phyloP scores from a whole-genome alignment of 1,140 invertebrate genomes.

The Babylonia areolata region DNA sequence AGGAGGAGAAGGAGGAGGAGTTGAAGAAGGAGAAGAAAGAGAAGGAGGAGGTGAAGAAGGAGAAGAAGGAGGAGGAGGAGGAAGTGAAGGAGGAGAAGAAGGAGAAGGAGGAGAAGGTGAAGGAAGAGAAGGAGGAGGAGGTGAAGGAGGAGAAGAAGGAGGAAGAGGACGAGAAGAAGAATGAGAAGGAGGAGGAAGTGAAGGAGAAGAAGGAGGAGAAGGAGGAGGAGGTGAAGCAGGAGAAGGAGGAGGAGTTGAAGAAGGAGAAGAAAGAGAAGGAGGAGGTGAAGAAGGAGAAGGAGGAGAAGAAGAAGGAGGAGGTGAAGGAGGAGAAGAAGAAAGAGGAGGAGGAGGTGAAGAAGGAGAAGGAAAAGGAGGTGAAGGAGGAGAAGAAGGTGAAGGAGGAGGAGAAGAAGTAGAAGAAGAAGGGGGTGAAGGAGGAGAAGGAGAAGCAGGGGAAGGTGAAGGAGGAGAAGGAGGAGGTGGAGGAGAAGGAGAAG shows the following conservation, averaged over 20 bases:
- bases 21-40: constrained; percentile 21
- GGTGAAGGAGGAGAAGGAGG: too few species aligned
- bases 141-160: neutral
- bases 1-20: too few species aligned
- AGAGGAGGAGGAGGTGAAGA: neutral
- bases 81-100: constrained; percentile 37
- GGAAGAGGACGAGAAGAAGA: constrained; percentile 27
- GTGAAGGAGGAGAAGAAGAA: neutral
- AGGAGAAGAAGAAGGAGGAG: neutral
- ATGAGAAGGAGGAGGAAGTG: constrained; percentile 27
- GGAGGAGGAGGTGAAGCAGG: neutral
- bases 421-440: too few species aligned
- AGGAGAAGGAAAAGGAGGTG: neutral
- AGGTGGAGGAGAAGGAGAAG: too few species aligned
- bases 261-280: neutral
- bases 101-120: neutral
- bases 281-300: neutral
- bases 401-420: constrained; percentile 34
- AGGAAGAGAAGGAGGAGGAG: constrained; percentile 5
- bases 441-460: neutral
- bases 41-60: neutral
- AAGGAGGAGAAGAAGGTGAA: constrained; percentile 11
- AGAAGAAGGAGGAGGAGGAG: constrained; percentile 15
- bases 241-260: neutral
- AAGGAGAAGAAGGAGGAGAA: constrained; percentile 5